Conservation (phyloP, 2,888 invertebrate species). For the Tubiluchus corallicola region DNA sequence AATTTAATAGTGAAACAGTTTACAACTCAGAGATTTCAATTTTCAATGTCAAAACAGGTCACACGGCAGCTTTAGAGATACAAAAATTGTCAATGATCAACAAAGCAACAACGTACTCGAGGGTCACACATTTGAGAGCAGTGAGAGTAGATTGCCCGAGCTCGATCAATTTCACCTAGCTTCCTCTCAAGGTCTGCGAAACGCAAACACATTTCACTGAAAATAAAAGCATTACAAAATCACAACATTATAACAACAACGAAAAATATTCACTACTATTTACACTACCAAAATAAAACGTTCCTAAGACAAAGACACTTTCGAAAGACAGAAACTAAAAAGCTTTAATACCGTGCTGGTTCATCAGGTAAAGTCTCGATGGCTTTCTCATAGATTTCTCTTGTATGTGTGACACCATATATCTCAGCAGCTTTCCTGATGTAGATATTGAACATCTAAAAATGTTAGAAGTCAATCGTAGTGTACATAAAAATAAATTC, state of each 20-base stretch:
- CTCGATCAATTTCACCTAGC: conserved; percentile 91
- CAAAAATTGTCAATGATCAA: no score
- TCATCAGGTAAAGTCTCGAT: conserved; percentile 80
- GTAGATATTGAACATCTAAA: conserved; percentile 85
- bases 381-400: conserved; percentile 94
- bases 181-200: conserved; percentile 97
- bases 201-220: conserved; percentile 27
- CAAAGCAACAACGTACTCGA: conserved; percentile 53
- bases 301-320: no score
- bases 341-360: conserved; percentile 43
- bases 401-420: conserved; percentile 86
- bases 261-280: no score
- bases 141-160: conserved; percentile 88
- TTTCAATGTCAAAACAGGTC: conserved; percentile 2
- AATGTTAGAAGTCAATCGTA: conserved; percentile 14
- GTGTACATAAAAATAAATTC: not conserved
- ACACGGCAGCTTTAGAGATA: no score
- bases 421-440: conserved; percentile 94
- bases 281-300: no score
- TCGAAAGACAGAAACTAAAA: no score
- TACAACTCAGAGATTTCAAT: no score
- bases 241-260: no score
- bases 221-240: not conserved
- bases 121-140: conserved; percentile 99
- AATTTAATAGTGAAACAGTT: no score